phyloP scores from a whole-genome alignment of 2,888 invertebrate genomes.

The Mimachlamys varia region DNA sequence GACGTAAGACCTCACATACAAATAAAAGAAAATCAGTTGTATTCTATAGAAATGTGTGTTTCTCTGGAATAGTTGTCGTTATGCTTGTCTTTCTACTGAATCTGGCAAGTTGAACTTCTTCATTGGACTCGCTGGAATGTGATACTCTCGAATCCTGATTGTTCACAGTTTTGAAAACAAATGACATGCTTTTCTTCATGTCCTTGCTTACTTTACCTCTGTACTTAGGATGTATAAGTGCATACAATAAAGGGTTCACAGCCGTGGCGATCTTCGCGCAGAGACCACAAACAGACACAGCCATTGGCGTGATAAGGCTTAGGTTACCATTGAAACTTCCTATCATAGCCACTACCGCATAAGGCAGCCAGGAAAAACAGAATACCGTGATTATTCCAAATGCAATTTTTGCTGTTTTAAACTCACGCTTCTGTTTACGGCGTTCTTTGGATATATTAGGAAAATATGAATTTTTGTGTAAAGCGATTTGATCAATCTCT shows the following conservation, averaged over 20 bases:
- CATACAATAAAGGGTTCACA: constrained; percentile 3
- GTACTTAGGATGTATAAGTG: neutral
- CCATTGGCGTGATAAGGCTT: neutral
- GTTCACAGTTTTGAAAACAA: neutral
- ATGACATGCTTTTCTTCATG: neutral
- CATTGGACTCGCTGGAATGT: neutral
- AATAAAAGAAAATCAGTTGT: neutral
- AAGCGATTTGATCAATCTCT: neutral
- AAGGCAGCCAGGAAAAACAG: neutral
- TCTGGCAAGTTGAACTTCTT: neutral
- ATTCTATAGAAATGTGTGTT: neutral
- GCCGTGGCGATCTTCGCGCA: constrained; percentile 14
- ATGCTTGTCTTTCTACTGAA: neutral
- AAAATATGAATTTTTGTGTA: neutral
- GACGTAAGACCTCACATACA: no score
- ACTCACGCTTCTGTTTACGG: neutral
- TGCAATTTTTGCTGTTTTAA: neutral
- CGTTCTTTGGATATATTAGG: neutral
- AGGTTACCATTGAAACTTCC: neutral
- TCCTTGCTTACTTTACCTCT: neutral
- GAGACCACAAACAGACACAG: neutral
- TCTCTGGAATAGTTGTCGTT: neutral
- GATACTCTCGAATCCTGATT: neutral
- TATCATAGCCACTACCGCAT: neutral
- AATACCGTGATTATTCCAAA: neutral